Conservation (phyloP, 1,140 invertebrate species). For the Dendroctonus valens region DNA sequence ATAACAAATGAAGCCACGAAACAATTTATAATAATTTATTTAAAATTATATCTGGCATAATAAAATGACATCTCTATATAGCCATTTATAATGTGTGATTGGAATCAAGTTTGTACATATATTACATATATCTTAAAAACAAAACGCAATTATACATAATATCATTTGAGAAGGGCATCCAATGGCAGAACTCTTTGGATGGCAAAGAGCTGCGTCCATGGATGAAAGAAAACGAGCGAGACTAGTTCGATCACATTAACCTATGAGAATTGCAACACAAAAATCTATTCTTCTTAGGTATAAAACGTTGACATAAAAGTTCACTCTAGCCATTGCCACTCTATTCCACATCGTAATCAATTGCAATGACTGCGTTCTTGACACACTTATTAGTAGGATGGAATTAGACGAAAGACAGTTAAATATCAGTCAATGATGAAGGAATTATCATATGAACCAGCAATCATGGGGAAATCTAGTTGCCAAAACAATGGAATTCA, state of each 20-base stretch:
- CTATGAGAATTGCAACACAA: constrained; percentile 42
- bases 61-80: constrained; percentile 25
- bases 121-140: constrained; percentile 24
- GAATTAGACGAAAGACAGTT: neutral
- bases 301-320: neutral
- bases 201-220: neutral
- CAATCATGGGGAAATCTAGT: neutral
- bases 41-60: constrained; percentile 29
- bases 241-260: constrained; percentile 48
- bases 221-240: constrained; percentile 37
- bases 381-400: neutral
- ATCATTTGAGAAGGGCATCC: constrained; percentile 25
- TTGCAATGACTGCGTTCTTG: neutral
- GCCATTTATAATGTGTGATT: constrained; percentile 11
- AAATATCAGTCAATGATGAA: neutral
- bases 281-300: neutral
- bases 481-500: neutral
- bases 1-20: neutral
- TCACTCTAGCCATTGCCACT: no score
- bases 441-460: neutral
- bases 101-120: constrained; percentile 32
- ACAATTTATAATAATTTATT: constrained; percentile 31
- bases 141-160: constrained; percentile 27
- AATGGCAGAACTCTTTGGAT: neutral
- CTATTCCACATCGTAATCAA: no score